Evolutionary conservation across 2,113 vertebrate genomes (phyloP), one percentile per base, ranked within the genome.

Genomic region (Anoura caudifer): DNA sequence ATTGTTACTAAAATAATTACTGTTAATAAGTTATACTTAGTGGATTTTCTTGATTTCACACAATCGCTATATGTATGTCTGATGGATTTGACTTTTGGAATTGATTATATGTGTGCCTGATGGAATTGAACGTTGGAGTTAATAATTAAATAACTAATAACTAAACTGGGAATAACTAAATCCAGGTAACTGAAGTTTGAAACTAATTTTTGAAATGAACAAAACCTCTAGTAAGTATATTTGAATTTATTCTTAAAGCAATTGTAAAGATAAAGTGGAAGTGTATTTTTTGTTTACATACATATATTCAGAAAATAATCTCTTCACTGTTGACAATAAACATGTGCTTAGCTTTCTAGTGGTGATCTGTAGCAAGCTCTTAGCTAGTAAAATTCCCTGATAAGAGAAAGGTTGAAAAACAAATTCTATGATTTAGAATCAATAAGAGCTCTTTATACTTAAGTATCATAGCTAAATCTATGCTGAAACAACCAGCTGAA

Each of bases 191-290:
- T 50, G 7, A 77, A 89, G 2, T 81, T 76, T 56, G 14, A 84
- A 90, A 86, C 22, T 85, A 52, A 65, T 36, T 54, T 86, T 90
- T 90, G 50, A 56, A 73, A 83, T 22, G 72, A 84, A 19, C 15
- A 80, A 76, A 91, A 63, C 10, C 4, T 88, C 63, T 63, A 65
- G 1, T 77, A 94, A 92, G 70, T 59, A 45, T 2, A 59, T 77
- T 72, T 87, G 9, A 69, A 85, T 88, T 84, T 91, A 54, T 70
- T 86, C 75, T 94, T 80, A 77, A 92, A 80, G 45, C 33, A 96
- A 67, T 31, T 83, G 0, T 75, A 45, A 80, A 80, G 77, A 52
- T 38, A 79, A 90, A 75, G 5, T 45, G 3, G 33, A 87, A 87
- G 12, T 15, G n/a, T 52, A 24, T 61, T 84, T 43, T 65, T 87